Percentiles rank a stretch among this genome's conserved stretches.
These are phyloP conservation scores for Rynchops niger DNA, from an alignment of 2,113 vertebrate genomes.

Conservation along the genomic window DNA sequence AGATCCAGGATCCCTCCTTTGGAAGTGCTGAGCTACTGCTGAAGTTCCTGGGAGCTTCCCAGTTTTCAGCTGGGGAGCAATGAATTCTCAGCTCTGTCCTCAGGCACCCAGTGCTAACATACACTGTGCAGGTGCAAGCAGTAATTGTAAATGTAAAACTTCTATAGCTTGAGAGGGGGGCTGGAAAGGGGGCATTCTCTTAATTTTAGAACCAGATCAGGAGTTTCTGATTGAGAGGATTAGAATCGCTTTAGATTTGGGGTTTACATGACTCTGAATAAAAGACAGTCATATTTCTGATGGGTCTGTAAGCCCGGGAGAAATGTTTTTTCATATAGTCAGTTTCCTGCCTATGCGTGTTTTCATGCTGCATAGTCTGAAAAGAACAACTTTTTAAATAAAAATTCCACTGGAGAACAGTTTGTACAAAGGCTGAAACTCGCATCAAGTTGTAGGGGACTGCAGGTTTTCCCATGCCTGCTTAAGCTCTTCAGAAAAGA, in stretches of 20 bases:
- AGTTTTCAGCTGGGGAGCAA: background rate
- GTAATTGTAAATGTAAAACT: background rate
- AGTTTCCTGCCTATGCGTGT: background rate
- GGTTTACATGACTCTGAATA: background rate
- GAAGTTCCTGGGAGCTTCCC: background rate
- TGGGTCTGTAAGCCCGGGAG: background rate
- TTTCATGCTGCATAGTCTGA: background rate
- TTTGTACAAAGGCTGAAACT: background rate
- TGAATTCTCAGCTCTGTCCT: background rate
- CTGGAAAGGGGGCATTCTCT: background rate
- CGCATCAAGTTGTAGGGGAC: background rate
- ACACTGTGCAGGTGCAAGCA: background rate
- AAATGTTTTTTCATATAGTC: background rate
- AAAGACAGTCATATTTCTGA: background rate
- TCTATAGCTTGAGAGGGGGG: background rate
- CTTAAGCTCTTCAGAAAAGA: background rate
- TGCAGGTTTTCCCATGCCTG: background rate
- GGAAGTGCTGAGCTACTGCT: background rate
- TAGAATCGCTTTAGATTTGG: background rate
- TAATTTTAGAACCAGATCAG: background rate
- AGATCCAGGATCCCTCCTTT: background rate
- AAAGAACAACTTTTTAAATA: background rate
- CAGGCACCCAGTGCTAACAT: fast-evolving
- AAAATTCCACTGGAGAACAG: background rate
- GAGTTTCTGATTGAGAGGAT: background rate